phyloP scores from a whole-genome alignment of 2,797 vertebrate species.

The Sciurus vulgaris region DNA sequence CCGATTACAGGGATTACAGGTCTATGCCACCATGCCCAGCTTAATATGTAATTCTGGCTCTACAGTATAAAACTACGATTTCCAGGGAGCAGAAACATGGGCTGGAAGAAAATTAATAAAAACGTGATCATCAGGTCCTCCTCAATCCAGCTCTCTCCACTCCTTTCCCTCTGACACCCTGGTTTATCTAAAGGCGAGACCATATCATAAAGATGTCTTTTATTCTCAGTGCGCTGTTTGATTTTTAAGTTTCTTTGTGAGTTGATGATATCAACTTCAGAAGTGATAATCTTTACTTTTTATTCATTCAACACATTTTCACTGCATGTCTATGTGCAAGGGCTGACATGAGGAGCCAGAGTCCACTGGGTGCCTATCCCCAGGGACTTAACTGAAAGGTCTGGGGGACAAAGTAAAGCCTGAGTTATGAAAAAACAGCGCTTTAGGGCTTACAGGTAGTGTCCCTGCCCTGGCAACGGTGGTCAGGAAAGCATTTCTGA shows the following conservation, averaged over 20 bases:
- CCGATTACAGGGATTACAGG: no score
- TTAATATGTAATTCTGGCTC: neutral
- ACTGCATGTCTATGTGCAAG: neutral
- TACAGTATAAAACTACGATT: neutral
- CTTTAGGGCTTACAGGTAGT: neutral
- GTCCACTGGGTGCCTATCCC: no score
- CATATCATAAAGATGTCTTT: neutral
- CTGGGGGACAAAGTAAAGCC: neutral
- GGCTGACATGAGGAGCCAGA: neutral
- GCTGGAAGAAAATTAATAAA: neutral
- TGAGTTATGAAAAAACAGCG: neutral
- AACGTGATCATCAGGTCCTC: neutral
- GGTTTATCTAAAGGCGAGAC: neutral
- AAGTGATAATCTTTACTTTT: constrained; percentile 15
- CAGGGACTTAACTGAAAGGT: neutral
- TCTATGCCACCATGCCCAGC: no score
- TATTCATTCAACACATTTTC: neutral
- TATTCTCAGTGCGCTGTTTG: constrained; percentile 13
- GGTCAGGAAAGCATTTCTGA: neutral
- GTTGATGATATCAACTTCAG: neutral
- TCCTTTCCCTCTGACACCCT: neutral
- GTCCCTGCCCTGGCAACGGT: neutral
- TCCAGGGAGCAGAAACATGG: neutral
- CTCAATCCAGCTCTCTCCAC: neutral
- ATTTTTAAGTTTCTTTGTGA: neutral